These are phyloP conservation scores for Drosophila borborema DNA, from an alignment of 2,888 invertebrate species.

Conservation along the genomic window DNA sequence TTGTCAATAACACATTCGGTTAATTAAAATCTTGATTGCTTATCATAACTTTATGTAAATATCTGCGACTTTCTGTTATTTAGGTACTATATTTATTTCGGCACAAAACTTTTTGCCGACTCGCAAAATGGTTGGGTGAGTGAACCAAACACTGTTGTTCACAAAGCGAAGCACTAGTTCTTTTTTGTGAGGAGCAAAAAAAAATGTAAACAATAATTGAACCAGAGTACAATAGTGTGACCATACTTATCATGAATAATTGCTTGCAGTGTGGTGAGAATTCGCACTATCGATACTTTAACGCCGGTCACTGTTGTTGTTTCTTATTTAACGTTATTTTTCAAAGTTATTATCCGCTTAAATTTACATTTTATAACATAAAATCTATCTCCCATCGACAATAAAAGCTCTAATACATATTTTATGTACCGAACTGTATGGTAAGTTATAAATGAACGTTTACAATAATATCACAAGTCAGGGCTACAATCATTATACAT, in stretches of 20 bases:
- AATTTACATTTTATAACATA: not conserved
- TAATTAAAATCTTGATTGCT: constrained; percentile 40
- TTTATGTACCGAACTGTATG: not conserved
- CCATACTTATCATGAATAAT: constrained; percentile 1
- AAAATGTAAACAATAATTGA: constrained; percentile 41
- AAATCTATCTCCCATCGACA: not conserved
- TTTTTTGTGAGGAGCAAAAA: constrained; percentile 13
- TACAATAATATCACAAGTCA: constrained; percentile 1
- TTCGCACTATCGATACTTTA: constrained; percentile 22
- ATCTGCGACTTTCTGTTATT: constrained; percentile 40
- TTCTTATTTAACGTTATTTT: not conserved
- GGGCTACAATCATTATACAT: constrained; percentile 13
- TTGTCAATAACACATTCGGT: constrained; percentile 38
- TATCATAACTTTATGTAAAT: constrained; percentile 50
- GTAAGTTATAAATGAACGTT: constrained; percentile 11
- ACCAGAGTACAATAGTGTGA: constrained; percentile 13
- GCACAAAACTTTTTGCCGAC: constrained; percentile 77
- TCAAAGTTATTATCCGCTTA: not conserved
- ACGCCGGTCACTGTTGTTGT: not conserved
- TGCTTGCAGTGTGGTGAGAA: constrained; percentile 18
- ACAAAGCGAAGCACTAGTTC: constrained; percentile 19
- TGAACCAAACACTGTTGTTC: constrained; percentile 39
- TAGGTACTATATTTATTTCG: constrained; percentile 70
- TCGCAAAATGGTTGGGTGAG: constrained; percentile 47
- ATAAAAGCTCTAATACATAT: not conserved